These are phyloP conservation scores for Alosa sapidissima DNA, from an alignment of 2,797 vertebrate genomes.

Conservation along the genomic window DNA sequence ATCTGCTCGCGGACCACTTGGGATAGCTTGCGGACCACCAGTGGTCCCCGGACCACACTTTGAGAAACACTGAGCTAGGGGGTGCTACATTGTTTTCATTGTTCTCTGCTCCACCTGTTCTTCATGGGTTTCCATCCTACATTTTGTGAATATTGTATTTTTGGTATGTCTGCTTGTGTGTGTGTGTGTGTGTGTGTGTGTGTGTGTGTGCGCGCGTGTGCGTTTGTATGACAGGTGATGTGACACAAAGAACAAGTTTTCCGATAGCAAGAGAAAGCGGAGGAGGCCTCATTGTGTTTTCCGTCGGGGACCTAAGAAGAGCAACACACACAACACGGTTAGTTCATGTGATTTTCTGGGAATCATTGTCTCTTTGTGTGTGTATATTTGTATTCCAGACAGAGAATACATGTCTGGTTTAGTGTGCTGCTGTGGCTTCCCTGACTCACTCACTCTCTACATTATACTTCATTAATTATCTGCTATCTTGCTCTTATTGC, in stretches of 20 bases:
- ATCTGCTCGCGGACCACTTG: no score
- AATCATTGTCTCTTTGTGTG: no score
- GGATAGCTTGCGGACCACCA: no score
- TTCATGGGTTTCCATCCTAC: no score
- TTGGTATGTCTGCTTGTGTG: neutral
- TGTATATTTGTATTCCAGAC: neutral
- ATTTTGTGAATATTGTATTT: no score
- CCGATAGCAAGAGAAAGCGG: no score
- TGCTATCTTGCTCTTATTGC: conserved; percentile 45
- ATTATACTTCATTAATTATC: conserved; percentile 33
- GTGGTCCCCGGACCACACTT: no score
- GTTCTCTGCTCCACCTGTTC: no score
- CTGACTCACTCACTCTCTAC: neutral
- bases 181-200: neutral
- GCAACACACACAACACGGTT: neutral
- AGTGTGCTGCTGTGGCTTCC: neutral
- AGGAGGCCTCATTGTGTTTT: no score
- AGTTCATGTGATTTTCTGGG: neutral
- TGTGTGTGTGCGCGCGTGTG: neutral
- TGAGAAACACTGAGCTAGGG: no score
- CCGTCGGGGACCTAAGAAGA: neutral
- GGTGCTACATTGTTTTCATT: no score
- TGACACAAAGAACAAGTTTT: neutral
- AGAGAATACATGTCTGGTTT: neutral
- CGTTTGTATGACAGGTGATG: no score